Evolutionary conservation across 2,888 invertebrate genomes (phyloP).

Genomic region (Drosophila cognata): DNA sequence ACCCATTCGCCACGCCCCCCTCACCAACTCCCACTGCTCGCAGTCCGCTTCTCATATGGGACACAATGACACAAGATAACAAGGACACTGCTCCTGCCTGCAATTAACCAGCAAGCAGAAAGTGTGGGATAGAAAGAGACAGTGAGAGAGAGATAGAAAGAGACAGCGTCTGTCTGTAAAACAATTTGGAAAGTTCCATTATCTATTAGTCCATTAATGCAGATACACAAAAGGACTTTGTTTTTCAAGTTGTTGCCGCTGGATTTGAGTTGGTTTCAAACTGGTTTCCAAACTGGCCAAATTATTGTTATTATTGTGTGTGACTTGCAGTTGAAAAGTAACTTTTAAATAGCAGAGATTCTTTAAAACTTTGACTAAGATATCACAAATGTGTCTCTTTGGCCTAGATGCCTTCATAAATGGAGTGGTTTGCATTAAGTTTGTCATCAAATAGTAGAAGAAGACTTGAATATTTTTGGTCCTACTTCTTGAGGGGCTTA

Average conservation of each 20-base stretch:
- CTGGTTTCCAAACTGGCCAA: conserved; percentile 10
- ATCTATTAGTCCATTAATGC: conserved; percentile 75
- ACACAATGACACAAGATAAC: conserved; percentile 57
- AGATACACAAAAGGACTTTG: conserved; percentile 49
- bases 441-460: background rate
- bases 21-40: background rate
- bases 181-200: conserved; percentile 72
- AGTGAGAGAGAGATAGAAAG: background rate
- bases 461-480: background rate
- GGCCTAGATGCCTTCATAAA: background rate
- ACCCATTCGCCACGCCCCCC: conserved; percentile 76
- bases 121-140: background rate
- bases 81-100: conserved; percentile 41
- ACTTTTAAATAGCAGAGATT: background rate
- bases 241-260: conserved; percentile 13
- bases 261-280: conserved; percentile 3
- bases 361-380: background rate
- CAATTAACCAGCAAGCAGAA: conserved; percentile 49
- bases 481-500: background rate
- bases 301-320: background rate
- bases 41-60: conserved; percentile 71
- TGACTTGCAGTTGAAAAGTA: background rate
- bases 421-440: too few relatives aligned
- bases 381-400: background rate
- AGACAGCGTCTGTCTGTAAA: conserved; percentile 51